These are phyloP conservation scores for Ceyx melanurus DNA, from an alignment of 2,113 vertebrate genomes.

Conservation along the genomic window DNA sequence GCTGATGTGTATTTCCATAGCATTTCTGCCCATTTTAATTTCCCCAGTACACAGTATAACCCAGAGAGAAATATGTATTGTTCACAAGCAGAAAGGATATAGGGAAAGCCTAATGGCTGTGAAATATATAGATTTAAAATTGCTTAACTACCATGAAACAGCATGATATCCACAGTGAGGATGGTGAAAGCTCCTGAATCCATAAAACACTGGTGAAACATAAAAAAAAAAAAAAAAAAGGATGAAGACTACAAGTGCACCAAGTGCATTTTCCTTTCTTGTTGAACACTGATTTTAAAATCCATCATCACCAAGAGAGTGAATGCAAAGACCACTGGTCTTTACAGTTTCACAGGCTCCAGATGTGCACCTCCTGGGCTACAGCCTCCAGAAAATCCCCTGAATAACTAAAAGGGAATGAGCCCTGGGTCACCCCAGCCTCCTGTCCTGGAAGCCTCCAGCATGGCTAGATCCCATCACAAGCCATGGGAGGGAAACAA, in stretches of 20 bases:
- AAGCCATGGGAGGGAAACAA: neutral
- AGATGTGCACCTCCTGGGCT: neutral
- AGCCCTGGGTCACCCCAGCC: neutral
- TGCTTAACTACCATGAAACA: neutral
- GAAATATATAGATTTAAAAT: neutral
- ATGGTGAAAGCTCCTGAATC: neutral
- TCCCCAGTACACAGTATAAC: neutral
- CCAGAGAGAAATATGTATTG: neutral
- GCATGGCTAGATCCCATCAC: neutral
- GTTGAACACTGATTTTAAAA: neutral
- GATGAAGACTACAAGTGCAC: neutral
- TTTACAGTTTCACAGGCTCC: neutral
- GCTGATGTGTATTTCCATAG: neutral
- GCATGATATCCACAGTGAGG: neutral
- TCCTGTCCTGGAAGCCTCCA: neutral
- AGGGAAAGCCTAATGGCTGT: neutral
- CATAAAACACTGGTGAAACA: neutral
- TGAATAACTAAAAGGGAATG: neutral
- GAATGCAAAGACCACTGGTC: neutral
- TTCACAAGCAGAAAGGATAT: neutral
- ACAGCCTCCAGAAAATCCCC: neutral
- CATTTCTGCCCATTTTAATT: neutral
- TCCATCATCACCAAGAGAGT: neutral
- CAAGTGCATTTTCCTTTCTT: neutral
- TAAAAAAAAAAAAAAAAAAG: neutral